phyloP scores from a whole-genome alignment of 92 coral and sea anemone species.

The Bergia sp. region DNA sequence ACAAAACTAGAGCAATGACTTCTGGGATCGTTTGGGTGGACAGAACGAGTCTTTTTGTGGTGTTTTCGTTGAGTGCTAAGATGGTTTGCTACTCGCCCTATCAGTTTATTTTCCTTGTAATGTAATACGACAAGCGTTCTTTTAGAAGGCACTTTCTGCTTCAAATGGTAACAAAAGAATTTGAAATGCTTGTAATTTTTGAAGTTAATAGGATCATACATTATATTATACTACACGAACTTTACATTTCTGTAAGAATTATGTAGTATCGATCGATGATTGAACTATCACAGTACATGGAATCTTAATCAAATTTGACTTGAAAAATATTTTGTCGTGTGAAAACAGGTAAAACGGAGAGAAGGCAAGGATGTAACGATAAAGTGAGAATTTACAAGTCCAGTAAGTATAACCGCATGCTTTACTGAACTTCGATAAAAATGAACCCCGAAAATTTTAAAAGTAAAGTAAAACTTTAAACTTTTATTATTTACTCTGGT shows the following conservation, averaged over 20 bases:
- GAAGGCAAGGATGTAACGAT: not conserved
- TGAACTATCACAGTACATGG: not conserved
- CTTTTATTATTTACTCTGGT: slow-evolving; percentile 7
- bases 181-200: too few species aligned
- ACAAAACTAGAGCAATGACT: too few species aligned
- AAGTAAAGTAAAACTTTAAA: slow-evolving; percentile 22
- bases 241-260: not conserved
- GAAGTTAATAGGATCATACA: not conserved
- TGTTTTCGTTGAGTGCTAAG: too few species aligned
- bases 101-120: too few species aligned
- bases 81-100: not conserved
- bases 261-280: not conserved
- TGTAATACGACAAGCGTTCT: not conserved
- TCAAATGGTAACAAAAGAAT: not conserved
- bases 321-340: not conserved
- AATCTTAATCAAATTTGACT: not conserved
- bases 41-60: too few species aligned
- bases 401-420: not conserved
- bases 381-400: not conserved
- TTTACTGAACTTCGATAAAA: not conserved
- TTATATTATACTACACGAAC: too few species aligned
- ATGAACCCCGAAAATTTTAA: not conserved
- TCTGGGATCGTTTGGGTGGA: too few species aligned
- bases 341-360: not conserved
- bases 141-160: not conserved